Base-by-base conservation (phyloP, 2,888 invertebrate species). In the Apamea crenata region DNA sequence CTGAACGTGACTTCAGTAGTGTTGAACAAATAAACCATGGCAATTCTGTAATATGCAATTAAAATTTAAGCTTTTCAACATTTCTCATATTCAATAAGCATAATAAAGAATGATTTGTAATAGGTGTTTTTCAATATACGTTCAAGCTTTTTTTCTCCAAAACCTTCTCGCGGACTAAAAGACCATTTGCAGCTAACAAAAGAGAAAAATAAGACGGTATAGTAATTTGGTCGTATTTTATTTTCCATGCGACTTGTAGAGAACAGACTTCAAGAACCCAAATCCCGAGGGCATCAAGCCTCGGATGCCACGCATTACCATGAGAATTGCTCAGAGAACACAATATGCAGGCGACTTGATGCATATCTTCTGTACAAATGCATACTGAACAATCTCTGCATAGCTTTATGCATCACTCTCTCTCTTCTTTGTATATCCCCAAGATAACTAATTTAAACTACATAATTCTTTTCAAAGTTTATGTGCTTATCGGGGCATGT, bases 261-360 rank as follows among this genome's bases (percentile, higher is more conserved):
- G 74, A 68, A 79, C 71, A 77, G 66, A 25, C 67, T 74, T 70
- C 78, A 68, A 50, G 25, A 77, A 40, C 72, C 78, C 76, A 70
- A 79, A 81, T 65, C 36, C 77, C 63, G 81, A 78, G 85, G 80
- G 85, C 83, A 83, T 89, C 87, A 90, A 91, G 87, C 90, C 83
- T 87, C 84, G 85, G 90, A 94, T 91, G 90, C 90, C 90, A 87
- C 82, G 83, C 89, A 94, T 95, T 94, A 94, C 87, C 94, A 95
- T 95, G 93, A 91, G 93, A 94, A 95, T 93, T 91, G 92, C 89
- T 90, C 83, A 84, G 85, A 84, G 83, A 83, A 87, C 90, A 91
- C 66, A 59, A 59, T 59, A 80, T 83, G 79, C 82, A 84, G 91
- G 90, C 90, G 90, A 89, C 90, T 89, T 91, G 92, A 93, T 93